Evolutionary conservation across 2,888 invertebrate species (phyloP).

Genomic region (Clistopyga incitator): DNA sequence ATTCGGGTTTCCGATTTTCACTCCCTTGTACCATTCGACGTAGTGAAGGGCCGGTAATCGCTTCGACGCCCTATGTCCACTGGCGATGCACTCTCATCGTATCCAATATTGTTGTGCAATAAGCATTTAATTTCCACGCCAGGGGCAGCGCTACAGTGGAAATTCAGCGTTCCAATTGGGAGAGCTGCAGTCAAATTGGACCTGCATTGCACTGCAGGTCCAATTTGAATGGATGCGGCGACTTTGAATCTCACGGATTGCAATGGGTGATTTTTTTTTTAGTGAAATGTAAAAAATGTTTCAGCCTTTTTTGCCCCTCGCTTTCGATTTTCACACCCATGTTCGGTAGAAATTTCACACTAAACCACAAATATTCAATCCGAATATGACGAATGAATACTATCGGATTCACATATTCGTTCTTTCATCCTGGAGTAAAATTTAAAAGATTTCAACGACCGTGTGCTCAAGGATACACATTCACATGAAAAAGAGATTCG

Average conservation of each 20-base stretch:
- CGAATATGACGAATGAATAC: constrained; percentile 12
- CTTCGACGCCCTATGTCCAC: constrained; percentile 11
- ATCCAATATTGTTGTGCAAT: constrained; percentile 24
- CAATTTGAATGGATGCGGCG: neutral
- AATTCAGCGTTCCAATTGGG: constrained; percentile 4
- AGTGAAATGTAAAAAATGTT: neutral
- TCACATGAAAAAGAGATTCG: neutral
- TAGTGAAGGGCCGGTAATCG: constrained; percentile 7
- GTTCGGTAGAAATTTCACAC: neutral
- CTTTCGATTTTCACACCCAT: neutral
- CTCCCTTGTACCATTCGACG: constrained; percentile 2
- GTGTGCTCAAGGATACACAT: neutral
- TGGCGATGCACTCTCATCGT: neutral
- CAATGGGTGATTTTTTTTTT: neutral
- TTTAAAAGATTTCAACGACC: neutral
- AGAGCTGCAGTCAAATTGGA: constrained; percentile 4
- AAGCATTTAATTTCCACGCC: constrained; percentile 19
- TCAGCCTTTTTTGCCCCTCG: neutral
- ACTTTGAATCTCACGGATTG: neutral
- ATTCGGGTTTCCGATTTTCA: constrained; percentile 35
- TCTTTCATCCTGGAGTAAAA: neutral
- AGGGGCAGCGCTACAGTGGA: neutral
- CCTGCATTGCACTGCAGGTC: no score
- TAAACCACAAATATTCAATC: neutral
- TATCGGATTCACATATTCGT: constrained; percentile 3